These are phyloP conservation scores for Ambastaia sidthimunki DNA, from an alignment of 2,797 vertebrate genomes.

Conservation along the genomic window DNA sequence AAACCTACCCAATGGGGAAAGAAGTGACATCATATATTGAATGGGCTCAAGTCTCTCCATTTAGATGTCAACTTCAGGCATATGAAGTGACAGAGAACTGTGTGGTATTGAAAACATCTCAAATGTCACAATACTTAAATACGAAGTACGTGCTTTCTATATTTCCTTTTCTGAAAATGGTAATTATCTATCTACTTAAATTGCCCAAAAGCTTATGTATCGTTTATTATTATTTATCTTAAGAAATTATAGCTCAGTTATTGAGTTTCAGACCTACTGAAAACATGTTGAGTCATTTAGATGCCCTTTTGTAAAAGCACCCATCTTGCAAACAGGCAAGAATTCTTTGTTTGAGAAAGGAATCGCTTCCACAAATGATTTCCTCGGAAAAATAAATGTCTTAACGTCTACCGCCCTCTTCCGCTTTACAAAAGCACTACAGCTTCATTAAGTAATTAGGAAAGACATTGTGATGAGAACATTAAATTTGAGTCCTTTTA, in stretches of 20 bases:
- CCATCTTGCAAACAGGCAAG: conserved; percentile 35
- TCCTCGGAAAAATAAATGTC: not conserved
- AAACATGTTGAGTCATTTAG: not conserved
- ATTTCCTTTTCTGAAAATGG: not conserved
- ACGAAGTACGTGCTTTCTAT: conserved; percentile 46
- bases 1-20: conserved; percentile 61
- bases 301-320: conserved; percentile 33
- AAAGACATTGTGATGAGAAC: no score
- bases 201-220: not conserved
- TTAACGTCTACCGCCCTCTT: conserved; percentile 64
- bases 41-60: conserved; percentile 65
- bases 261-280: not conserved
- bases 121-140: conserved; percentile 52
- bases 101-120: conserved; percentile 33
- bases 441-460: not conserved
- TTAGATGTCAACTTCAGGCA: conserved; percentile 66
- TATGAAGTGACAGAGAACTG: conserved; percentile 30
- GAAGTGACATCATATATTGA: conserved; percentile 72
- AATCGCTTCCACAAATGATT: not conserved
- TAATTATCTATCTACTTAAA: not conserved
- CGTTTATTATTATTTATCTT: not conserved
- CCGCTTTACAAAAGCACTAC: conserved; percentile 49
- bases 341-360: conserved; percentile 67
- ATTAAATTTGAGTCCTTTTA: not conserved
- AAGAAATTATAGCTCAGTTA: not conserved